Base-by-base conservation (phyloP, 2,888 invertebrate species). In the Xanthorhoe designata region DNA sequence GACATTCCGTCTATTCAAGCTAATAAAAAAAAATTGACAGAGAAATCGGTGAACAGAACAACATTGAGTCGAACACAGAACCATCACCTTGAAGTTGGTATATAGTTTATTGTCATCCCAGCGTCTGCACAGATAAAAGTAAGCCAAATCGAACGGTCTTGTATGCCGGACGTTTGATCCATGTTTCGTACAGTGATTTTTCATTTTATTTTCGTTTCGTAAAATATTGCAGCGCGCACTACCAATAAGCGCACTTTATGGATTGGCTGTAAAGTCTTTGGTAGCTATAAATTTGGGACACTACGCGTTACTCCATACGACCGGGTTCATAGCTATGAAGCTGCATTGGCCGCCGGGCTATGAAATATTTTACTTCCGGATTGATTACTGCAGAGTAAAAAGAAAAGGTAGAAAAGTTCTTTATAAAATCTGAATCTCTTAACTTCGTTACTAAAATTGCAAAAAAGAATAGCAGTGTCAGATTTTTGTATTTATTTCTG, bases 251-350 rank as follows among this genome's bases (percentile, higher is more conserved):
- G 61, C 65, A 61, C 57, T 72, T 68, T 66, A 69, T 68, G 49
- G 69, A 71, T 73, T 69, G 72, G 54, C 53, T 69, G 68, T 69
- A 69, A 71, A 72, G 66, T 71, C 57, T 71, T 63, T 68, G 55
- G 64, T 50, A 38, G 24, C 62, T 18, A 72, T 73, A 70, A 70
- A 72, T 69, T 67, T 15, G 51, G 29, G 52, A 54, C 45, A 54
- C 19, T 49, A 64, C 73, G 75, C 77, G 77, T 76, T 74, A 75
- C 71, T 76, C 76, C 73, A 75, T 77, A 69, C 13, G 35, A 9
- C 8, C 35, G 35, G 35, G 35, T 35, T 35, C 13, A 42, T 42
- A 42, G 24, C 24, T 24, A 3, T 10, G 38, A 42, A 13, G 38
- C 38, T 42, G 38, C 13, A 42, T 42, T 42, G 38, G 38, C 13